Conservation (phyloP, 2,113 vertebrate genomes). For the Calypte anna region DNA sequence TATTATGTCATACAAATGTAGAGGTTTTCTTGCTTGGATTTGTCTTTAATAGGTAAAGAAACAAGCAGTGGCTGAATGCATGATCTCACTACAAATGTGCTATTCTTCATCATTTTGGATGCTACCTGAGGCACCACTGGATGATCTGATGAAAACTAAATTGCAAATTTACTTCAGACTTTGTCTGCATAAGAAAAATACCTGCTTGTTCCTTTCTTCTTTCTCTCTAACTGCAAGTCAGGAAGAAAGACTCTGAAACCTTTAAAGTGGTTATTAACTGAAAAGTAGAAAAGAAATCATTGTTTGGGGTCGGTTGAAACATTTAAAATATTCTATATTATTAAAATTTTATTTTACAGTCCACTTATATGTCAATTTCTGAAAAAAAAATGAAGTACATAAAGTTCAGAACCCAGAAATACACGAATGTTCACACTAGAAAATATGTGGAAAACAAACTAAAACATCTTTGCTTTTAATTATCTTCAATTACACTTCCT, state of each 20-base stretch:
- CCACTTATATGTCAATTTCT: neutral
- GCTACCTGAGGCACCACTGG: neutral
- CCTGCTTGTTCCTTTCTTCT: neutral
- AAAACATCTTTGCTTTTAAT: no score
- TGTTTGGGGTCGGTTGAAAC: accelerated
- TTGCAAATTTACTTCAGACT: neutral
- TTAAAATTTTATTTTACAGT: neutral
- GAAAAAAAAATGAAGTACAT: neutral
- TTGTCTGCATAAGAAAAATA: neutral
- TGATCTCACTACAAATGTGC: neutral
- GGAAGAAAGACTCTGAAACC: neutral
- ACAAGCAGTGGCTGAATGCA: neutral
- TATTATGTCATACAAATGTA: neutral
- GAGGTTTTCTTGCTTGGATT: neutral
- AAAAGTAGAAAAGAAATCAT: neutral
- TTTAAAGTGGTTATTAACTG: neutral
- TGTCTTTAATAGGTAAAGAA: neutral
- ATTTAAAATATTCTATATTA: neutral
- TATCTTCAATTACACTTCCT: neutral
- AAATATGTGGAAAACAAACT: no score
- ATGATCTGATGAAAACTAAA: neutral
- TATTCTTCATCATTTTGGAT: neutral
- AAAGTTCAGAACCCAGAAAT: neutral
- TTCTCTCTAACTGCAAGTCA: neutral
- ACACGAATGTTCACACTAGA: no score